Evolutionary conservation across 2,113 vertebrate species (phyloP).

Genomic region (Psettodes erumei): DNA sequence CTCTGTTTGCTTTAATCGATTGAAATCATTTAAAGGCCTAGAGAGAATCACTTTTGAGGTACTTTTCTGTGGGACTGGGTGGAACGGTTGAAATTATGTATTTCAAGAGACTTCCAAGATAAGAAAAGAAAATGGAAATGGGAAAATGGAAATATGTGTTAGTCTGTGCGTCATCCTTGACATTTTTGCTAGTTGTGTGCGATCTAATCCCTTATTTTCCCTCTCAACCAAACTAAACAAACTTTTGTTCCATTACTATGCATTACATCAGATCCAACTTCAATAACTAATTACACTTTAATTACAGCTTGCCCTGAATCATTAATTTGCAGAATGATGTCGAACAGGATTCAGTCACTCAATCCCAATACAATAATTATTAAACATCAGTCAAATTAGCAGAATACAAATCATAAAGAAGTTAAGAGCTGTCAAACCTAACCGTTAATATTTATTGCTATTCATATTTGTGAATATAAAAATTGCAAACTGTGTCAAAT

Average conservation of each 20-base stretch:
- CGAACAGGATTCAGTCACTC: background rate
- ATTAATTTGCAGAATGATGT: background rate
- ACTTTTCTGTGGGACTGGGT: background rate
- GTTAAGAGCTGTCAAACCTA: slow-evolving; percentile 15
- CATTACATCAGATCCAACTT: background rate
- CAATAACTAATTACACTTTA: background rate
- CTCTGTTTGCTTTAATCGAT: slow-evolving; percentile 28
- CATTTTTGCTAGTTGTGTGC: background rate
- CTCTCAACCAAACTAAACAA: background rate
- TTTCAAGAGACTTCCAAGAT: slow-evolving; percentile 3
- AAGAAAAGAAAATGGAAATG: slow-evolving; percentile 4
- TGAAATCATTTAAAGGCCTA: slow-evolving; percentile 30
- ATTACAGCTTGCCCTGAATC: background rate
- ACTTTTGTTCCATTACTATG: background rate
- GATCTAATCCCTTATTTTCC: too few relatives aligned
- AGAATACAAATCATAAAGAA: slow-evolving; percentile 15
- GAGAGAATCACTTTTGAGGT: slow-evolving; percentile 29
- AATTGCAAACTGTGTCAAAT: slow-evolving; percentile 48
- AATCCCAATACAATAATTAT: background rate
- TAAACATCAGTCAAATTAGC: slow-evolving; percentile 10
- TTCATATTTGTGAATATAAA: slow-evolving; percentile 36
- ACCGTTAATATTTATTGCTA: slow-evolving; percentile 42
- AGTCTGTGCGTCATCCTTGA: background rate
- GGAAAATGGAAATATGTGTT: background rate
- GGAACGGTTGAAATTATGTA: slow-evolving; percentile 18